These are phyloP conservation scores for Ophthalmolycus amberensis DNA, from an alignment of 2,113 vertebrate genomes.

Conservation along the genomic window DNA sequence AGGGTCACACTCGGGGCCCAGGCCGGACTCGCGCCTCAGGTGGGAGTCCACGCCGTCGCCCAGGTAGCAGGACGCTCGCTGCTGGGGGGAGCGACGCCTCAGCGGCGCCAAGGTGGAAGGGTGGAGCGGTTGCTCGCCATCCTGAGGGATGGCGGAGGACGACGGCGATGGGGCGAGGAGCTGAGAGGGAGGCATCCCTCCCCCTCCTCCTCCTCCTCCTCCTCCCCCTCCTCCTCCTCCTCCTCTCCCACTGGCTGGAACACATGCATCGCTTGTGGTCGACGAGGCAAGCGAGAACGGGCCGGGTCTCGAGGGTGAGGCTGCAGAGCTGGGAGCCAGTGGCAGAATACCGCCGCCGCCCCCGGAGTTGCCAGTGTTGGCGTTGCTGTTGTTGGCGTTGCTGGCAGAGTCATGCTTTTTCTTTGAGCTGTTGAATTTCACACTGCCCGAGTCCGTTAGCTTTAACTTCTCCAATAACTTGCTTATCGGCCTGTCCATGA, in stretches of 20 bases:
- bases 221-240: constrained; percentile 42
- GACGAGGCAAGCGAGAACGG: constrained; percentile 74
- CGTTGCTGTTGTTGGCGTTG: constrained; percentile 82
- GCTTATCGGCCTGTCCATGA: constrained; percentile 89
- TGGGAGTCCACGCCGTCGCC: constrained; percentile 76
- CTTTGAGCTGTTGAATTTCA: constrained; percentile 87
- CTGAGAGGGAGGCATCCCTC: constrained; percentile 68
- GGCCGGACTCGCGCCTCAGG: constrained; percentile 73
- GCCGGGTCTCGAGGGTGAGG: constrained; percentile 71
- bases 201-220: constrained; percentile 53
- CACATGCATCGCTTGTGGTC: constrained; percentile 73
- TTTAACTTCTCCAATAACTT: constrained; percentile 88
- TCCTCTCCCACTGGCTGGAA: constrained; percentile 67
- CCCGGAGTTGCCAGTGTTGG: constrained; percentile 65
- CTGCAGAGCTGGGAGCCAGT: constrained; percentile 49
- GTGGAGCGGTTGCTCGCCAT: constrained; percentile 67
- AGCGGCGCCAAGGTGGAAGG: constrained; percentile 76
- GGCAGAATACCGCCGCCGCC: constrained; percentile 51
- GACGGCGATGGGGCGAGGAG: constrained; percentile 58
- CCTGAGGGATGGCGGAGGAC: constrained; percentile 56
- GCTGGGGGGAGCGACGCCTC: constrained; percentile 79
- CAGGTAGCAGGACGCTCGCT: constrained; percentile 80
- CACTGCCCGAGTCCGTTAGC: constrained; percentile 88
- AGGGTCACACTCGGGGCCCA: constrained; percentile 73
- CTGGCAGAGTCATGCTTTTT: constrained; percentile 86